phyloP scores from a whole-genome alignment of 2,113 vertebrate species.

The Coptodon rendalli region DNA sequence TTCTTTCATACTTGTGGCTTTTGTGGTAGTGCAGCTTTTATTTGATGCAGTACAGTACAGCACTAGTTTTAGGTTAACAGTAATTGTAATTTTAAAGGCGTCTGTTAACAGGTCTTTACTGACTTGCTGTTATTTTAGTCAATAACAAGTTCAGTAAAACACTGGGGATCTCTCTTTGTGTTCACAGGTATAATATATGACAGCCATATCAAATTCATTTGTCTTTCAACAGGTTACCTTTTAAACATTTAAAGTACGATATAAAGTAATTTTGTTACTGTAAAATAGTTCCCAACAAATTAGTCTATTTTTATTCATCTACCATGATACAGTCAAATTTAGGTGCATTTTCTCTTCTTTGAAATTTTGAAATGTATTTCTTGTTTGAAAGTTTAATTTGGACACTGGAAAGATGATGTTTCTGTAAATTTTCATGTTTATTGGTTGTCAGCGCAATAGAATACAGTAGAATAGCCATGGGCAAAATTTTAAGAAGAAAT shows the following conservation, averaged over 20 bases:
- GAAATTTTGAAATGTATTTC: no score
- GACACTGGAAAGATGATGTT: no score
- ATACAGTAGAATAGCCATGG: no score
- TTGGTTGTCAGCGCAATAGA: no score
- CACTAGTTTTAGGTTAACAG: neutral
- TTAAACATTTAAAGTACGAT: neutral
- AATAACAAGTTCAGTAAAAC: neutral
- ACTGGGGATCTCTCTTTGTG: neutral
- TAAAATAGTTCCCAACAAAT: neutral
- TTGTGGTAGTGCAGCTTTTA: neutral
- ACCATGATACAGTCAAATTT: neutral
- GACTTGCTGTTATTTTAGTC: neutral
- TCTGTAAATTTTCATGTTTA: no score
- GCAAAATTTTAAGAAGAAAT: no score
- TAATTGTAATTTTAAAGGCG: neutral
- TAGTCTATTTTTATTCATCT: neutral
- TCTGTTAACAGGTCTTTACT: neutral
- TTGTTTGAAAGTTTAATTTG: no score
- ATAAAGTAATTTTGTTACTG: neutral
- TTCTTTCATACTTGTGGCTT: neutral
- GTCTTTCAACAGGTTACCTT: neutral
- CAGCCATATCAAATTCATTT: neutral
- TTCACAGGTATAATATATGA: neutral
- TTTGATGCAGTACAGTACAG: neutral
- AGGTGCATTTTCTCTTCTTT: neutral